Evolutionary conservation across 1,140 invertebrate species (phyloP).

Genomic region (Drosophila murphyi): DNA sequence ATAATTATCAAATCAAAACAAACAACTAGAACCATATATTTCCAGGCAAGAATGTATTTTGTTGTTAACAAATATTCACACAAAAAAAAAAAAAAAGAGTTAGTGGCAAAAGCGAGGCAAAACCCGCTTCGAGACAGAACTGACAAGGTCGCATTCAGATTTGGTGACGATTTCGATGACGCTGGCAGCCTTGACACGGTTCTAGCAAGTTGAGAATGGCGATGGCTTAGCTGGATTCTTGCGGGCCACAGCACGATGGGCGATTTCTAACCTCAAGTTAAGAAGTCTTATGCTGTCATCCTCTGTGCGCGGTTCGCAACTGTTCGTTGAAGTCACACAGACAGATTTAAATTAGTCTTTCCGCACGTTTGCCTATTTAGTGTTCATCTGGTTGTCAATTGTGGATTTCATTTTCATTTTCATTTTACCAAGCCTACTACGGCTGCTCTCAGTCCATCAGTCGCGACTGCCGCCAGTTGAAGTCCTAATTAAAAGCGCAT

Average conservation of each 20-base stretch:
- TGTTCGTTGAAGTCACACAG: conserved; percentile 40
- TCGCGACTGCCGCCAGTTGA: conserved; percentile 5
- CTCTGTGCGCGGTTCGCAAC: not conserved
- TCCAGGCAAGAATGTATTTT: no score
- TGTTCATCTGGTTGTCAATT: conserved; percentile 15
- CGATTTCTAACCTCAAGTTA: conserved; percentile 54
- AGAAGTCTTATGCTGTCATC: conserved; percentile 12
- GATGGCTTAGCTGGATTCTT: conserved; percentile 23
- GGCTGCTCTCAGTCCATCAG: conserved; percentile 6
- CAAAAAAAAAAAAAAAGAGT: no score
- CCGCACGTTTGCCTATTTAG: conserved; percentile 62
- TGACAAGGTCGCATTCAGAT: conserved; percentile 28
- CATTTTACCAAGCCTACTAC: conserved; percentile 18
- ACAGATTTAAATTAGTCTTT: conserved; percentile 71
- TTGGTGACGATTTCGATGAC: conserved; percentile 49
- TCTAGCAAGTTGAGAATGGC: conserved; percentile 42
- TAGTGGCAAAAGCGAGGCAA: not conserved
- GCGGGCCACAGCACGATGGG: conserved; percentile 14
- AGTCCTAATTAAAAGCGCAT: conserved; percentile 71
- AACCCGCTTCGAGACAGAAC: conserved; percentile 58
- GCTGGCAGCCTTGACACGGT: conserved; percentile 67
- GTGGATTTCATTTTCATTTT: conserved; percentile 46
- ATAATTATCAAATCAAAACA: no score
- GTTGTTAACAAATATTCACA: no score
- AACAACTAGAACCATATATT: no score